phyloP scores from a whole-genome alignment of 2,113 vertebrate genomes.

The Myotis lucifugus region DNA sequence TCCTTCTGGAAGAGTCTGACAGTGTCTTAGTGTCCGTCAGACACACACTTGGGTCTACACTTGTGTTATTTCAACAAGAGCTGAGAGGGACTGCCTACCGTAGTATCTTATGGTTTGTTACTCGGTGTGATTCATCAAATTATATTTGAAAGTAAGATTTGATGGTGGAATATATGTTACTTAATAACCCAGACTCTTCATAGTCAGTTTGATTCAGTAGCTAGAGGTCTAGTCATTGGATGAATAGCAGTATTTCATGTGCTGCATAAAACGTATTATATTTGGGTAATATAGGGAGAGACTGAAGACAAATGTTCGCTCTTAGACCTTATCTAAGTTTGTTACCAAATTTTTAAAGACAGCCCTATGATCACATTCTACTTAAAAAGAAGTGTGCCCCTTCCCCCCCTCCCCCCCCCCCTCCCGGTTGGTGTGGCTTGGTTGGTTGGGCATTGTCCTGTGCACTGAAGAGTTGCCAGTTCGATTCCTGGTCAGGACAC shows the following conservation, averaged over 20 bases:
- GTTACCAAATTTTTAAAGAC: background rate
- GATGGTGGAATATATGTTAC: background rate
- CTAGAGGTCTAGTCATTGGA: background rate
- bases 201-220: background rate
- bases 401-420: too few species aligned
- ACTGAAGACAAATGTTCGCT: background rate
- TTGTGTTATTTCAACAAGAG: conserved; percentile 52
- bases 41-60: background rate
- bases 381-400: background rate
- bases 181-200: background rate
- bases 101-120: background rate
- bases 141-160: conserved; percentile 23
- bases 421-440: background rate
- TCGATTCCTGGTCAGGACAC: background rate
- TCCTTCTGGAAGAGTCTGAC: background rate
- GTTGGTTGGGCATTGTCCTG: background rate
- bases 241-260: background rate
- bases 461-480: background rate
- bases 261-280: background rate
- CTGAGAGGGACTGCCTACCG: background rate
- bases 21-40: conserved; percentile 50
- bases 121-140: background rate
- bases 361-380: background rate
- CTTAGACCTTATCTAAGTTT: background rate
- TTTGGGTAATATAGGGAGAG: background rate